A percentile compares a stretch with the other conserved stretches of the same genome.
phyloP scores from a whole-genome alignment of 1,140 invertebrate species.

The Brachionus calyciflorus region DNA sequence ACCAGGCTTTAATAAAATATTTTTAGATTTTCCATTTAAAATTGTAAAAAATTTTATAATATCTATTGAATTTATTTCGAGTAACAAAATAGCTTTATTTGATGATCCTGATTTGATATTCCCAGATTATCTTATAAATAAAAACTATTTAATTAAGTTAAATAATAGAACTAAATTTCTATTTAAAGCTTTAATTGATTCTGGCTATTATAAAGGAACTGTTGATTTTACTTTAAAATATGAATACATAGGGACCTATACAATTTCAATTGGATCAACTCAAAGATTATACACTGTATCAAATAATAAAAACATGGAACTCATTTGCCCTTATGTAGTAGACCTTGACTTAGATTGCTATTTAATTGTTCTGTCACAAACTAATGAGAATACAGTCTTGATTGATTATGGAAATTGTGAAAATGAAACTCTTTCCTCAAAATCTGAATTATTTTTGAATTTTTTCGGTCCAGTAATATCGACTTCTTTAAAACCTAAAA shows the following conservation, averaged over 20 bases:
- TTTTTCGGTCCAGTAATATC: not conserved
- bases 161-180: not conserved
- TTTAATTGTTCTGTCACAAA: not conserved
- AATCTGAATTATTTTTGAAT: not conserved
- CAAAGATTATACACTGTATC: not conserved
- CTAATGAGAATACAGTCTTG: not conserved
- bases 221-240: not conserved
- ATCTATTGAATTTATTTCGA: too few relatives aligned
- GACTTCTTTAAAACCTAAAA: not conserved
- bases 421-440: not conserved
- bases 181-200: not conserved
- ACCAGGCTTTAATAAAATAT: too few relatives aligned
- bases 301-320: not conserved
- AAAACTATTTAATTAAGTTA: not conserved
- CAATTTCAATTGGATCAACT: not conserved
- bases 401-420: not conserved
- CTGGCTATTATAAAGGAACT: not conserved
- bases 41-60: too few relatives aligned
- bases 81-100: too few relatives aligned
- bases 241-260: not conserved
- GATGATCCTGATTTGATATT: too few relatives aligned
- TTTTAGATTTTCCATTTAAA: too few relatives aligned
- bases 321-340: not conserved
- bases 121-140: too few relatives aligned
- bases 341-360: not conserved